Evolutionary conservation across 1,140 invertebrate genomes (phyloP).

Genomic region (Hetaerina americana): DNA sequence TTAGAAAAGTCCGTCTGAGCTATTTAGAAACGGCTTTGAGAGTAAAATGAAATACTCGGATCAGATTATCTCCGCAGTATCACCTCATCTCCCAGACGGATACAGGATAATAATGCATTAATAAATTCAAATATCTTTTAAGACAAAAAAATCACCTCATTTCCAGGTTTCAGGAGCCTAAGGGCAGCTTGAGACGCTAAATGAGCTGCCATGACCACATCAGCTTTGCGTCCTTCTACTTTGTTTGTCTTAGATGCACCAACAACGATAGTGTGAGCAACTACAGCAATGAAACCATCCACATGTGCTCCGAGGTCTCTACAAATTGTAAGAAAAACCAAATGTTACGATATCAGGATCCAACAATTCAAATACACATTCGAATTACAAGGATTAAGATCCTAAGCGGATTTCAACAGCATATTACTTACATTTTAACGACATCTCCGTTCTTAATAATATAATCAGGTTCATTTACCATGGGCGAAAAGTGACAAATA

Average conservation of each 20-base stretch:
- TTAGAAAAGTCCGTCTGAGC: too few species aligned
- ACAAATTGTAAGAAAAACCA: conserved; percentile 25
- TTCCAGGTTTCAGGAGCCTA: conserved; percentile 79
- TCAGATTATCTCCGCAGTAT: too few species aligned
- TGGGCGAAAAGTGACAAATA: conserved; percentile 96
- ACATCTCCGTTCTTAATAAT: conserved; percentile 85
- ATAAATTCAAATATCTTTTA: neutral
- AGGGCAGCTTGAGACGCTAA: conserved; percentile 89
- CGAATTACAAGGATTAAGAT: conserved; percentile 7
- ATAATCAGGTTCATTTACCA: conserved; percentile 82
- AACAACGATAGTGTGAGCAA: conserved; percentile 89
- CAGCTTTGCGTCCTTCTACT: conserved; percentile 76
- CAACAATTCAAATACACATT: neutral
- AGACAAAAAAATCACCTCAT: conserved; percentile 48
- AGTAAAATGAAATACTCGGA: too few species aligned
- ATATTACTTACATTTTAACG: conserved; percentile 82
- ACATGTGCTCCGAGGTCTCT: conserved; percentile 96
- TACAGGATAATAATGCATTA: too few species aligned
- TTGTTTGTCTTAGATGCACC: conserved; percentile 58
- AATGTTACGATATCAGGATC: neutral
- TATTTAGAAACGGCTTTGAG: too few species aligned
- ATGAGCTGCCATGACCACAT: conserved; percentile 91
- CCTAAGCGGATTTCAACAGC: neutral
- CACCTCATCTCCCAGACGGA: too few species aligned
- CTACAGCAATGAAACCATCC: conserved; percentile 97